phyloP scores from a whole-genome alignment of 2,797 vertebrate species.

The Enteromius treurensis region DNA sequence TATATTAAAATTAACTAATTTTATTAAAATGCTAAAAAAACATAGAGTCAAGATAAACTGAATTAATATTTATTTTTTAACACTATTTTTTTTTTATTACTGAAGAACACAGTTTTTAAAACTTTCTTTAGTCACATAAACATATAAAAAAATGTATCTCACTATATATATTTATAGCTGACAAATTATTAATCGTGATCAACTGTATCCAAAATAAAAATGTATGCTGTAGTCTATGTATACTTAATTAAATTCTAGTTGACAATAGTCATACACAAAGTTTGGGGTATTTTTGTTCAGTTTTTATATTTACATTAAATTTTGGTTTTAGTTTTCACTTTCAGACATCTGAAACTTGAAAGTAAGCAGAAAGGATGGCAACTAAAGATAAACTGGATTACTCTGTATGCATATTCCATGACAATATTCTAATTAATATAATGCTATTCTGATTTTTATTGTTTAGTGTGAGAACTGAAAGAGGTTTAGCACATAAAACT shows the following conservation, averaged over 20 bases:
- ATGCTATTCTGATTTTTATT: background rate
- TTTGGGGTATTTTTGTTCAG: background rate
- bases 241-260: background rate
- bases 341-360: background rate
- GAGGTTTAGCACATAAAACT: constrained; percentile 1
- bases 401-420: background rate
- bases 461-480: background rate
- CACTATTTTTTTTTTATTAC: background rate
- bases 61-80: background rate
- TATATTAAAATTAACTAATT: background rate
- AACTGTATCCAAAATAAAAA: too few species aligned
- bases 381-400: background rate
- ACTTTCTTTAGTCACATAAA: background rate
- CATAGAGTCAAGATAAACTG: background rate
- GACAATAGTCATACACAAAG: background rate
- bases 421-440: background rate
- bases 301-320: background rate
- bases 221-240: background rate
- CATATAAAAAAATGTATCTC: background rate
- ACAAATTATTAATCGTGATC: too few species aligned
- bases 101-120: background rate
- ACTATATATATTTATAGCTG: too few species aligned
- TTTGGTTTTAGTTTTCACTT: background rate
- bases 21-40: background rate
- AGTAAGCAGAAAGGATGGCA: background rate